Evolutionary conservation across 2,113 vertebrate genomes (phyloP), one percentile per base, ranked within the genome.

Genomic region (Phyllopteryx taeniolatus): DNA sequence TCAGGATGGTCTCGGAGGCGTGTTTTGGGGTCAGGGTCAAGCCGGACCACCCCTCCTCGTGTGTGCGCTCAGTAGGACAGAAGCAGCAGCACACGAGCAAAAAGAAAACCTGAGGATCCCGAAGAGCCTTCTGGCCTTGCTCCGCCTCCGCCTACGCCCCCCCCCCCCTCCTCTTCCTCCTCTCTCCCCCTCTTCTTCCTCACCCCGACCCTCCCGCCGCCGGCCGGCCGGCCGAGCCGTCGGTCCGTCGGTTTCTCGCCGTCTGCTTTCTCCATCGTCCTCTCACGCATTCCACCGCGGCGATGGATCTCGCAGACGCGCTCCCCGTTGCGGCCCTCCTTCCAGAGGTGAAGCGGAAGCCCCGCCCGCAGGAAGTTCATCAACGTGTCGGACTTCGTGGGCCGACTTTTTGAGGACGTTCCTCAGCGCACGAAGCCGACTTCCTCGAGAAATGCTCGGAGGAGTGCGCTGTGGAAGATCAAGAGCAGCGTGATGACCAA

Each of bases 231-330:
- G 61, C 35, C 6, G 35, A 39, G 3, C 35, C 35, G 35, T 39
- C 35, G 35, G 35, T 39, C 43, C 15, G 49, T 42, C 13, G 5
- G 44, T 49, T 63, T 57, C 62, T 59, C 61, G 46, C 62, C 49
- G 56, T 31, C 65, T 67, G 65, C 46, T 67, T 67, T 4, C 6
- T 3, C 44, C 22, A 67, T 67, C 22, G 33, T 80, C 53, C 53
- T 90, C 87, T 71, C 62, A 80, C 80, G 70, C 82, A 88, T 88
- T 87, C 87, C 83, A 85, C 17, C 79, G 84, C 75, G 75, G 78
- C 82, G 88, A 90, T 86, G 85, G 83, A 89, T 84, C 83, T 78
- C 88, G 67, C 88, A 90, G 89, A 73, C 79, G 8, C 14, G 6
- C 15, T 8, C 31, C 27, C 1, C 62, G 19, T 6, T 22, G 80